Percentiles rank a stretch among this genome's conserved stretches.
Evolutionary conservation across 2,888 invertebrate species (phyloP).

Genomic region (Oconnorella tubifera): DNA sequence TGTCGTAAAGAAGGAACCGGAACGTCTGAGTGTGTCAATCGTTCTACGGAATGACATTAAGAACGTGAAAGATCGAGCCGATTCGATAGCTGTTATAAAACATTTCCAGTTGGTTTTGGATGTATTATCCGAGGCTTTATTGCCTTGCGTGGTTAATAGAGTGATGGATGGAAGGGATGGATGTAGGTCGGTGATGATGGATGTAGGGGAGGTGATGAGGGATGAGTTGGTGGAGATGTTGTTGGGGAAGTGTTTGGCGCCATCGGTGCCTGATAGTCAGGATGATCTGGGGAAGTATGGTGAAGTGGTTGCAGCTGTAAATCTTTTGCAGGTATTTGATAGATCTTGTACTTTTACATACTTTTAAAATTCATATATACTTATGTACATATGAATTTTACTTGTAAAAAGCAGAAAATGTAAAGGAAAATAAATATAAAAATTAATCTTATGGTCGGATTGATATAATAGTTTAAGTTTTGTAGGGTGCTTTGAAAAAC

Average conservation of each 20-base stretch:
- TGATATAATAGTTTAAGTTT: no score
- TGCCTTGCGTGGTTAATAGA: background rate
- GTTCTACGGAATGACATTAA: no score
- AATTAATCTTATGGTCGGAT: no score
- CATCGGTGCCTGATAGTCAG: slow-evolving; percentile 71
- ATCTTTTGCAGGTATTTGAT: slow-evolving; percentile 67
- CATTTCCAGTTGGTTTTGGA: background rate
- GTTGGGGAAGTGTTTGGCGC: slow-evolving; percentile 70
- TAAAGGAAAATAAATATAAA: no score
- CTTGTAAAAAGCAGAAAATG: no score
- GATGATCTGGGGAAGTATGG: slow-evolving; percentile 68
- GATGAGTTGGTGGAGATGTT: slow-evolving; percentile 63
- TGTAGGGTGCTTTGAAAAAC: no score
- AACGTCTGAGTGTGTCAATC: background rate
- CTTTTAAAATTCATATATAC: no score
- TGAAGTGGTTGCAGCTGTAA: slow-evolving; percentile 65
- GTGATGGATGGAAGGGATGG: slow-evolving; percentile 36
- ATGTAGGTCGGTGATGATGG: slow-evolving; percentile 14
- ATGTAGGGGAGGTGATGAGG: slow-evolving; percentile 16
- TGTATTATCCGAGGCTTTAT: background rate
- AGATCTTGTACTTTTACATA: no score
- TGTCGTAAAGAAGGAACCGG: background rate
- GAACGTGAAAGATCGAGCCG: background rate
- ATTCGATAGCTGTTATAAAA: background rate
- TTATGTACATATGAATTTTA: no score